Conservation (phyloP, 2,113 vertebrate species). For the Strix uralensis region DNA sequence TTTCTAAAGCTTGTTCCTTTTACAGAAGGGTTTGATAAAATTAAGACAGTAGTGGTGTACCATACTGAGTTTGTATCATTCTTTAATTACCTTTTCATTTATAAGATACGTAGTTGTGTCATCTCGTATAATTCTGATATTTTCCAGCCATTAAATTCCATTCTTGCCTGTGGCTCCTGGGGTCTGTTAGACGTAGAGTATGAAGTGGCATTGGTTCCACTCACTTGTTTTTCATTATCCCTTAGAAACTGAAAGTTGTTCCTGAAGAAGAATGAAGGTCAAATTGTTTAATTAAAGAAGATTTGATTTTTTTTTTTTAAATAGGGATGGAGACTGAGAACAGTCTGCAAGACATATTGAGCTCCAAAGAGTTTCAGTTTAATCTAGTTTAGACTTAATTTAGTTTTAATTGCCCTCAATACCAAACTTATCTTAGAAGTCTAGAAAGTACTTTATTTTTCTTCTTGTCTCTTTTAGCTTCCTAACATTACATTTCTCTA, state of each 20-base stretch:
- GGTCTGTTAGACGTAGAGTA: background rate
- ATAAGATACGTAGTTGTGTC: background rate
- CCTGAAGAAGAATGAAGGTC: conserved; percentile 43
- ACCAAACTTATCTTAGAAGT: conserved; percentile 1
- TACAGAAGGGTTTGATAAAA: background rate
- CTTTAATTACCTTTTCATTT: background rate
- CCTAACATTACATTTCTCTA: background rate
- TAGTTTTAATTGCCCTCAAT: conserved; percentile 54
- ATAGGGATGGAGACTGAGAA: background rate
- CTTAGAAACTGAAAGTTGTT: conserved; percentile 22
- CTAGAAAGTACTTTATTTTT: conserved; percentile 24
- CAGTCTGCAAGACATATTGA: conserved; percentile 8
- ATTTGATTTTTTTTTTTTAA: background rate
- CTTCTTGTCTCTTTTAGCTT: background rate
- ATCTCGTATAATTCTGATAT: background rate
- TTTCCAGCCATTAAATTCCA: background rate
- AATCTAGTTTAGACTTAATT: conserved; percentile 56
- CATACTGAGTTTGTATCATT: background rate
- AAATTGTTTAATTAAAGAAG: conserved; percentile 52
- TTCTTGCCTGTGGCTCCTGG: background rate
- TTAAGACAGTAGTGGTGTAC: background rate
- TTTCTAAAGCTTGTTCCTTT: too few relatives aligned
- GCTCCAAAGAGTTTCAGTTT: conserved; percentile 15
- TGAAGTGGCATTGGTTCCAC: background rate
- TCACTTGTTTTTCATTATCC: conserved; percentile 27